phyloP scores from a whole-genome alignment of 2,797 vertebrate species.

The Lacerta agilis region DNA sequence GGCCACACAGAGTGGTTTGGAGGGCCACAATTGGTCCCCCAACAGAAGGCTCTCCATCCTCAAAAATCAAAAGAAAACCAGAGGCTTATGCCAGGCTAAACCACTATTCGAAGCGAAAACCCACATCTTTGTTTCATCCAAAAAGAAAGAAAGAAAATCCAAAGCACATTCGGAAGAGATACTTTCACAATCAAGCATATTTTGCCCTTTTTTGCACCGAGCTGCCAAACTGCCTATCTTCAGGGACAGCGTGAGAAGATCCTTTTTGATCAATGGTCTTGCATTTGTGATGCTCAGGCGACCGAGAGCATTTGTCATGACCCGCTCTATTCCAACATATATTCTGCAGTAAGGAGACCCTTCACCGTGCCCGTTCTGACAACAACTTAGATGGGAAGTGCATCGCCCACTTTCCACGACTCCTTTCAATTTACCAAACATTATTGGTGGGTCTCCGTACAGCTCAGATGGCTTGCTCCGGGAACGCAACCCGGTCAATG shows the following conservation, averaged over 20 bases:
- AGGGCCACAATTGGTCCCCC: too few species aligned
- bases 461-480: neutral
- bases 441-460: neutral
- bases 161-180: neutral
- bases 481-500: neutral
- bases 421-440: neutral
- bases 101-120: neutral
- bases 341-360: neutral
- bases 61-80: neutral
- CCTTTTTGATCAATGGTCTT: neutral
- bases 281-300: neutral
- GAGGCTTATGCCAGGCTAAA: neutral
- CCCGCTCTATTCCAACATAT: too few species aligned
- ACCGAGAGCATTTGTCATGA: neutral
- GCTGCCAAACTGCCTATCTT: neutral
- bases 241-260: neutral
- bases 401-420: neutral
- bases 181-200: neutral
- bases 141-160: too few species aligned
- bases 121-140: neutral
- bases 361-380: neutral
- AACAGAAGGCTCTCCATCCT: neutral
- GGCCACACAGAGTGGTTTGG: too few species aligned
- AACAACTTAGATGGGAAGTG: neutral
- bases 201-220: too few species aligned